phyloP scores from a whole-genome alignment of 2,888 invertebrate genomes.

The Tethea ocularis region DNA sequence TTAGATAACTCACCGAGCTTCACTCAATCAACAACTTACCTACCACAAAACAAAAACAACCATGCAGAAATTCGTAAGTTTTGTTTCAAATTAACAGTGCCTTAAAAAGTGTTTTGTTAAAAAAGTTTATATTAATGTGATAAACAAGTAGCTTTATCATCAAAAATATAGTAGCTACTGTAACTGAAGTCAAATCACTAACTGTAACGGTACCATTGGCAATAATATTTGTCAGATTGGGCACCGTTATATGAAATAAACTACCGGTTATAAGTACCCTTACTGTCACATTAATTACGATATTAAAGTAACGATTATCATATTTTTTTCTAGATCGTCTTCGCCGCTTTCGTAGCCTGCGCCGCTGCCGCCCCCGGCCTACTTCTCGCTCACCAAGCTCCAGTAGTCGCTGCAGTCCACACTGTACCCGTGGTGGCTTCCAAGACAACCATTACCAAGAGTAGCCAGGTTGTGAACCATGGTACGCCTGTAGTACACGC shows the following conservation, averaged over 20 bases:
- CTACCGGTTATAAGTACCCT: not conserved
- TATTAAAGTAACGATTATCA: not conserved
- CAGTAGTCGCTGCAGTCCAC: constrained; percentile 65
- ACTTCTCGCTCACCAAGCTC: constrained; percentile 60
- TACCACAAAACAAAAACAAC: constrained; percentile 42
- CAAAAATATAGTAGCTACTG: not conserved
- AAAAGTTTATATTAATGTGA: not conserved
- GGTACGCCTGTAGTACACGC: constrained; percentile 64
- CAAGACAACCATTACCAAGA: constrained; percentile 76
- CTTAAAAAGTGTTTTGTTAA: not conserved
- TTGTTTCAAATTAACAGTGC: constrained; percentile 14
- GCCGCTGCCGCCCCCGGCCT: constrained; percentile 76
- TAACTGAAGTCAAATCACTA: not conserved
- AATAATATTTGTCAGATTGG: not conserved
- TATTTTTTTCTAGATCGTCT: constrained; percentile 63
- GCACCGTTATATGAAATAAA: not conserved
- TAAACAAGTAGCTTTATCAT: too few relatives aligned
- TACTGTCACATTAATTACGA: not conserved
- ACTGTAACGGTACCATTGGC: not conserved
- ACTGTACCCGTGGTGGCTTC: constrained; percentile 58
- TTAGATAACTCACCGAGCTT: constrained; percentile 64
- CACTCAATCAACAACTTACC: constrained; percentile 37
- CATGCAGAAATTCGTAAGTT: constrained; percentile 77
- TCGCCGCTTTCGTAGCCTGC: constrained; percentile 78
- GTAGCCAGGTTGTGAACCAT: constrained; percentile 76